A percentile compares a stretch with the other conserved stretches of the same genome.
phyloP scores from a whole-genome alignment of 2,888 invertebrate species.

The Parnassius smintheus region DNA sequence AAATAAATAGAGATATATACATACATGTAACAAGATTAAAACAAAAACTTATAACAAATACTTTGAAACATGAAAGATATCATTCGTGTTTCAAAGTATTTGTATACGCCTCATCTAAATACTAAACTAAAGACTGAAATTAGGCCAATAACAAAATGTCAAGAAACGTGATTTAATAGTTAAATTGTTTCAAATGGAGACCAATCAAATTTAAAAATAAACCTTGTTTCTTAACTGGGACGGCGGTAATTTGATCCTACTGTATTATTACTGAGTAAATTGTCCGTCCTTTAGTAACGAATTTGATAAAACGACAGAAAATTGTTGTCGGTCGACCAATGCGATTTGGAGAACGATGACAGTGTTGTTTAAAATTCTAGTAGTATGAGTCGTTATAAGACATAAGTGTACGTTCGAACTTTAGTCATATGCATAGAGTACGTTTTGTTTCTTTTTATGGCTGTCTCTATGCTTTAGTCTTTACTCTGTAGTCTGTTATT shows the following conservation, averaged over 20 bases:
- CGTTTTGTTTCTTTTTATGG: no score
- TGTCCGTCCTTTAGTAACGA: slow-evolving; percentile 19
- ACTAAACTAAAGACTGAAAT: no score
- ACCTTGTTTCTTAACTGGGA: slow-evolving; percentile 10
- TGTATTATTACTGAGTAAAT: slow-evolving; percentile 29
- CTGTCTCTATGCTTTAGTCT: no score
- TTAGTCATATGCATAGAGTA: background rate
- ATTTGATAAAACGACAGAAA: slow-evolving; percentile 27
- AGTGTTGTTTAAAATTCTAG: slow-evolving; percentile 22
- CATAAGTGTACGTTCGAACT: background rate
- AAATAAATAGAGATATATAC: no score
- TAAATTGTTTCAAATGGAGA: background rate
- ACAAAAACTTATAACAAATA: no score
- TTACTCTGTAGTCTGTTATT: no score
- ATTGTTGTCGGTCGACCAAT: slow-evolving; percentile 21
- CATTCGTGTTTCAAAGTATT: no score
- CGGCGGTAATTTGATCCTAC: slow-evolving; percentile 20
- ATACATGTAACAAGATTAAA: no score
- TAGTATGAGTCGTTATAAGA: background rate
- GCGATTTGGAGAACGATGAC: slow-evolving; percentile 20
- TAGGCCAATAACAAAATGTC: no score
- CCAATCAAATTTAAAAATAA: slow-evolving; percentile 13
- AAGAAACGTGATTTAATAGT: no score
- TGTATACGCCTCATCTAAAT: no score
- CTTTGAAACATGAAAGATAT: no score